phyloP scores from a whole-genome alignment of 2,113 vertebrate species.

The Theristicus caerulescens region DNA sequence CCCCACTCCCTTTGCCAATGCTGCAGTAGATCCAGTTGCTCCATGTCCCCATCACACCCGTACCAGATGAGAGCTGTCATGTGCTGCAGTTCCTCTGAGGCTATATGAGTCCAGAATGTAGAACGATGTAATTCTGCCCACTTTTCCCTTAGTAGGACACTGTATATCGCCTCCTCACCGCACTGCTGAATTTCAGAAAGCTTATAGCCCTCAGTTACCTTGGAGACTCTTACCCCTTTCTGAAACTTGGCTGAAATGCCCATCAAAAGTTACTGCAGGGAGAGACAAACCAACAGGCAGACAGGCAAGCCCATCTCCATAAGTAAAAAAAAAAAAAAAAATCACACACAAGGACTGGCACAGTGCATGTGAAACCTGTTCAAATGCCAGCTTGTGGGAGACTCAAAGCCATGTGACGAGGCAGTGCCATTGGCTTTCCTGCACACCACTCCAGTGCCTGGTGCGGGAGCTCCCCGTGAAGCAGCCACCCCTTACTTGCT shows the following conservation, averaged over 20 bases:
- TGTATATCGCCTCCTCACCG: neutral
- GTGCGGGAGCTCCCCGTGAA: neutral
- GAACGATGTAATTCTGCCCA: neutral
- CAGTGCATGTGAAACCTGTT: neutral
- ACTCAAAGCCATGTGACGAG: rapidly evolving
- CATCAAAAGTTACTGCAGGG: neutral
- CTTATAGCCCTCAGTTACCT: neutral
- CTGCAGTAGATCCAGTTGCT: neutral
- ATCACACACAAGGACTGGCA: neutral
- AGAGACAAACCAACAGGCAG: neutral
- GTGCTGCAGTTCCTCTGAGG: neutral
- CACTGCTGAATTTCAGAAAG: neutral
- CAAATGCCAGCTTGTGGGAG: neutral
- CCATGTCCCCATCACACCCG: neutral
- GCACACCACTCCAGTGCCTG: rapidly evolving
- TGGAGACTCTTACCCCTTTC: neutral
- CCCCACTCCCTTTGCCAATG: neutral
- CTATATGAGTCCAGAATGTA: neutral
- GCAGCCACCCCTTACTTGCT: neutral
- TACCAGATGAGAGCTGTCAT: neutral
- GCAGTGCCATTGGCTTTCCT: neutral
- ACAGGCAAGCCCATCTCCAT: neutral
- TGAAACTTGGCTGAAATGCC: neutral
- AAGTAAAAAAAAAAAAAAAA: neutral
- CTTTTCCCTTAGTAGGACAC: neutral